A percentile compares a stretch with the other conserved stretches of the same genome.
phyloP scores from a whole-genome alignment of 1,140 invertebrate genomes.

The Drosophila pandora region DNA sequence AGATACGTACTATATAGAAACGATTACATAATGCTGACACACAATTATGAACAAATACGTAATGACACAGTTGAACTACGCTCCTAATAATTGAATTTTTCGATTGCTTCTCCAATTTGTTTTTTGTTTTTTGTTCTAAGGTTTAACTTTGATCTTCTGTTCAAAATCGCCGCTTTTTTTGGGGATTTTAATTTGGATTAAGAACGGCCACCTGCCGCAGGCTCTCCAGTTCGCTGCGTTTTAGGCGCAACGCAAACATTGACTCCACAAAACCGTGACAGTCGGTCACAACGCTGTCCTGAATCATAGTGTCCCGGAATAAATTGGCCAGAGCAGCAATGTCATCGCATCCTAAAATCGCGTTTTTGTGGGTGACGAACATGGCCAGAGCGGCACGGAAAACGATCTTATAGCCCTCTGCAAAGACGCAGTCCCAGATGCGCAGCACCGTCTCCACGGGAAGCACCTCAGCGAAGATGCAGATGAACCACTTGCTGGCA shows the following conservation, averaged over 20 bases:
- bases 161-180: constrained; percentile 8
- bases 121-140: constrained; percentile 51
- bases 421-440: constrained; percentile 98
- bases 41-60: constrained; percentile 36
- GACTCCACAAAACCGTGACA: constrained; percentile 92
- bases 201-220: constrained; percentile 84
- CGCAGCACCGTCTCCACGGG: constrained; percentile 95
- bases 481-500: constrained; percentile 97
- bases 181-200: constrained; percentile 72
- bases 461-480: constrained; percentile 95
- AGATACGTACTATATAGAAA: constrained; percentile 33
- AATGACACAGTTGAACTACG: constrained; percentile 68
- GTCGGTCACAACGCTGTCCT: constrained; percentile 87
- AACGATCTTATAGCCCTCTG: constrained; percentile 94
- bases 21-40: constrained; percentile 44
- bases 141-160: constrained; percentile 39
- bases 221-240: constrained; percentile 85
- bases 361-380: constrained; percentile 88
- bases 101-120: constrained; percentile 71
- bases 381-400: constrained; percentile 92
- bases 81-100: constrained; percentile 79
- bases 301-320: constrained; percentile 88
- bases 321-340: constrained; percentile 89
- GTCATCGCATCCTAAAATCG: constrained; percentile 88
- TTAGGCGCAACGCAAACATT: constrained; percentile 89